Conservation (phyloP, 53 echinoderm and acorn worm genomes). For the Echinometra lucunter region DNA sequence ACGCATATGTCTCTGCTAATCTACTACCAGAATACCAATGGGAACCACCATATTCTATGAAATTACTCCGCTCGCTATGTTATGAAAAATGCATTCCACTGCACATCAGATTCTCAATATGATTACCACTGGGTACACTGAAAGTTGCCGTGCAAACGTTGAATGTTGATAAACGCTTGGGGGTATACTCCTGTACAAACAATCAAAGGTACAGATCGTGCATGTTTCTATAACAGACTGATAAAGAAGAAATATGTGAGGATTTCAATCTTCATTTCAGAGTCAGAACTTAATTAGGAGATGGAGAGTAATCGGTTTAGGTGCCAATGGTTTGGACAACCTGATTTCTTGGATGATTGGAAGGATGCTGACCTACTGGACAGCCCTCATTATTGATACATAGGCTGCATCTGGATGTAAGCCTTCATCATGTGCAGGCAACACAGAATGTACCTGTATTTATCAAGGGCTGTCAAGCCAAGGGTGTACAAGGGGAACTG, state of each 20-base stretch:
- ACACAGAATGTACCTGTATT: background rate
- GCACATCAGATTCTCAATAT: background rate
- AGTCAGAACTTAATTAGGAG: slow-evolving; percentile 44
- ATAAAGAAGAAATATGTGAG: background rate
- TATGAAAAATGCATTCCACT: slow-evolving; percentile 13
- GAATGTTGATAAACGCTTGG: slow-evolving; percentile 18
- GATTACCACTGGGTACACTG: background rate
- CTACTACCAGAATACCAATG: background rate
- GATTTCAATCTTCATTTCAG: slow-evolving; percentile 51
- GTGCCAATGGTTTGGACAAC: slow-evolving; percentile 39
- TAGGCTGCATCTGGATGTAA: background rate
- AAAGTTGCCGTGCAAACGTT: background rate
- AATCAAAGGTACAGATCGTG: slow-evolving; percentile 43
- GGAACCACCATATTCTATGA: slow-evolving; percentile 14
- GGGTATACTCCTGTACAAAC: slow-evolving; percentile 46
- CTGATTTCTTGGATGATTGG: slow-evolving; percentile 49
- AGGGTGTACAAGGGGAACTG: no score
- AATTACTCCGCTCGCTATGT: background rate
- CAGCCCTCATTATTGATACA: background rate
- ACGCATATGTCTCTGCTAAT: background rate
- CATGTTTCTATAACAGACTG: slow-evolving; percentile 10
- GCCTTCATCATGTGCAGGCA: background rate
- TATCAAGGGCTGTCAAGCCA: background rate
- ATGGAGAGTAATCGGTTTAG: slow-evolving; percentile 39
- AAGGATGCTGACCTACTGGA: background rate